Base-by-base conservation (phyloP, 2,113 vertebrate species). In the Corynorhinus townsendii region DNA sequence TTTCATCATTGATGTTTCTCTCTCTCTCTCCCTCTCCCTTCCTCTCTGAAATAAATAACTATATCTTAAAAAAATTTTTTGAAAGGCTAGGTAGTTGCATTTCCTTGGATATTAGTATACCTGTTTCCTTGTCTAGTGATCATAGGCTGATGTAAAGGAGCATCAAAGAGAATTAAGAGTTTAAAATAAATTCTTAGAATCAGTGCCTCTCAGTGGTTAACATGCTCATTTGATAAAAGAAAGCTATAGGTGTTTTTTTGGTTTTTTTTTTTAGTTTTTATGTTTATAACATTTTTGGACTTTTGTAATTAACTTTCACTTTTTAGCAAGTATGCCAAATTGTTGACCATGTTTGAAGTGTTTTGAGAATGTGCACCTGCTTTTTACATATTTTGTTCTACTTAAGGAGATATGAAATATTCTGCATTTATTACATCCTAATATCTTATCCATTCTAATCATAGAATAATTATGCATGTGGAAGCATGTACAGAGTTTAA, bases 141-240 rank as follows among this genome's bases (percentile, higher is more conserved):
- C 43, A 80, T 20, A 79, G 33, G 5, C 30, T 94, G 19, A 75
- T 92, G 38, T 92, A 92, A 54, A 88, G 43, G 33, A 75, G 35
- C n/a, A 30, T 88, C 30, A 95, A 33, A 95, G 72, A 43, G 79
- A 52, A 56, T 49, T 62, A 89, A 84, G 33, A 75, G 3, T 88
- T 93, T 90, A 75, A 71, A 92, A 86, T 86, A 90, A 84, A 89
- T 77, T 95, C 19, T 86, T 72, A 64, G 33, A 85, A 85, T 26
- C 33, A 26, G 0, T 80, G 43, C 16, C 12, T 94, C 43, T 87
- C 43, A 71, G 2, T 56, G 26, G 38, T 82, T 96, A 93, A 85
- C 30, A 11, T 83, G 7, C 71, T 10, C 35, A 96, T 90, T 95
- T 89, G 20, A 88, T 80, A 30, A 75, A 83, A 93, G 64, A 68